Base-by-base conservation (phyloP, 2,888 invertebrate species). In the Agrilus biguttatus region DNA sequence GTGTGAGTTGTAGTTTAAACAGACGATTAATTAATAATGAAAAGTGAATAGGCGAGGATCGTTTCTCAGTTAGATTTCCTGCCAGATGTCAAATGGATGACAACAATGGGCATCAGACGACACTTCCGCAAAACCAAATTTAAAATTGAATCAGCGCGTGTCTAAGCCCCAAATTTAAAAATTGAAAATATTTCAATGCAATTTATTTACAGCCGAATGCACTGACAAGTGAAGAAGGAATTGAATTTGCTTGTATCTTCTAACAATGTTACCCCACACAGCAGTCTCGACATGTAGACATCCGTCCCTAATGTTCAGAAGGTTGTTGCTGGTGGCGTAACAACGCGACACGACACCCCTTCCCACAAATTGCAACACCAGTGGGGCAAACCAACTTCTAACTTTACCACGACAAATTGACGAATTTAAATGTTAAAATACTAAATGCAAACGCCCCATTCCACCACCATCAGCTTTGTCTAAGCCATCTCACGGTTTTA, bases 161-260 rank as follows among this genome's bases (percentile, higher is more conserved):
- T 54, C 49, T 53, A 54, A 51, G 53, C 56, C 55, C 51, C 47
- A 54, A 60, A 59, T 61, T 62, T 61, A 59, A 63, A 65, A 64
- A 60, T 61, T 61, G 60, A 63, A 63, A 63, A 55, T 60, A 58
- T 61, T 63, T 63, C 62, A 64, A 64, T 64, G 62, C 59, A 59
- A 64, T 65, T 63, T 64, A 56, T 63, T 64, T 62, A 63, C 65
- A 63, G 57, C 56, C 62, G 59, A 62, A 49, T 59, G 60, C 53
- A 51, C 57, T 60, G 61, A 62, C 60, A 57, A 59, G 59, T 57
- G 60, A 55, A 59, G 62, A 61, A 60, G 62, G 63, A 60, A 61
- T 61, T 61, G 55, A 58, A 62, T 64, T 61, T 55, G 51, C 54
- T 55, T 52, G 51, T 55, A 55, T 60, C 59, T 57, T 56, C 55